These are phyloP conservation scores for Enteromius anoplus DNA, from an alignment of 2,797 vertebrate species.

Conservation along the genomic window DNA sequence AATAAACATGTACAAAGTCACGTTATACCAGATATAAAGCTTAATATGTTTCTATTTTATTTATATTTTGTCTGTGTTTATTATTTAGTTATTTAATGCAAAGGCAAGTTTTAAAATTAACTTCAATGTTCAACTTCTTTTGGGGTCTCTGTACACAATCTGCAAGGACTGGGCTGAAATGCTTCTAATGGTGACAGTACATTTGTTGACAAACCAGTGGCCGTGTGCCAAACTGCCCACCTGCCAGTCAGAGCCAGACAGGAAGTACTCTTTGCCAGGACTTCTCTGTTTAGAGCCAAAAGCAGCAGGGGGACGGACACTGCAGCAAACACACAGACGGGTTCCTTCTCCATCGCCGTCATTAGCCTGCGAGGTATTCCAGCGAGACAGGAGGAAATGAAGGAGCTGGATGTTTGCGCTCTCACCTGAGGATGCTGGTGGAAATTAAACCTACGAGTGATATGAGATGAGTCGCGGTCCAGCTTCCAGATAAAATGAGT, in stretches of 20 bases:
- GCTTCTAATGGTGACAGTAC: neutral
- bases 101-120: neutral
- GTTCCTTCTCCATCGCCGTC: neutral
- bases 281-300: conserved; percentile 21
- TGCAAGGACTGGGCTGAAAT: neutral
- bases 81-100: neutral
- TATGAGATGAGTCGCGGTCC: neutral
- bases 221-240: neutral
- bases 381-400: conserved; percentile 25
- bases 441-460: conserved; percentile 38
- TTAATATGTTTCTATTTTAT: neutral
- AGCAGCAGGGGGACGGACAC: neutral
- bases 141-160: neutral
- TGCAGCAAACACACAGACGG: neutral
- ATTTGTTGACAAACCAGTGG: neutral
- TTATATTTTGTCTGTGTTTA: neutral
- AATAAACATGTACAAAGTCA: neutral
- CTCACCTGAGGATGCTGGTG: conserved; percentile 28
- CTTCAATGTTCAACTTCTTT: neutral
- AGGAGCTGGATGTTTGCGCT: conserved; percentile 24
- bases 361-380: conserved; percentile 31
- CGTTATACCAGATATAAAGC: neutral
- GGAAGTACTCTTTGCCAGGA: conserved; percentile 7
- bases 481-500: neutral
- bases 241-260: conserved; percentile 25